phyloP scores from a whole-genome alignment of 2,888 invertebrate genomes.

The Folsomia candida region DNA sequence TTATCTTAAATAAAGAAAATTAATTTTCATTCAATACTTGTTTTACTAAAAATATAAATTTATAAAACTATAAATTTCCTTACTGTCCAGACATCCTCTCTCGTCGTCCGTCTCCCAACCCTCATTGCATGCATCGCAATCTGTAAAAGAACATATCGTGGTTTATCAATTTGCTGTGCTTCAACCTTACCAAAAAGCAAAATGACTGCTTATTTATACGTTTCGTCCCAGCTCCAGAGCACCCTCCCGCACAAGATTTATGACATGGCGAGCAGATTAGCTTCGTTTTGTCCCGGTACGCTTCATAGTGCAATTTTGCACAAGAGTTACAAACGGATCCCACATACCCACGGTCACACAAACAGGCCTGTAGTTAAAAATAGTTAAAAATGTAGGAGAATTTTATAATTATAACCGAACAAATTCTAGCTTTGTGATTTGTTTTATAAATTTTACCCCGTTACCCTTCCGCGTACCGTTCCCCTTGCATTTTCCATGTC shows the following conservation, averaged over 20 bases:
- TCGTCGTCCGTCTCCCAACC: constrained; percentile 74
- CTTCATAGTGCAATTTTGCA: constrained; percentile 67
- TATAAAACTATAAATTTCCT: not conserved
- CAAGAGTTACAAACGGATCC: constrained; percentile 80
- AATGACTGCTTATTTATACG: constrained; percentile 54
- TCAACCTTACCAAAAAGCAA: not conserved
- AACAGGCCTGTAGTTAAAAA: too few relatives aligned
- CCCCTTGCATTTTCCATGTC: constrained; percentile 80
- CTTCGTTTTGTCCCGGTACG: constrained; percentile 71
- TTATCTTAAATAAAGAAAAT: too few relatives aligned
- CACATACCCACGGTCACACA: constrained; percentile 77
- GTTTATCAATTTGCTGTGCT: not conserved
- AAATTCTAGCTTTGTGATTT: too few relatives aligned
- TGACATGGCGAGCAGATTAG: constrained; percentile 77
- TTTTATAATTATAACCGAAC: too few relatives aligned
- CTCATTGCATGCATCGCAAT: constrained; percentile 64
- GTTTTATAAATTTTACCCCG: too few relatives aligned
- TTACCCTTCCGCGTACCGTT: constrained; percentile 89
- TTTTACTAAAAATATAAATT: not conserved
- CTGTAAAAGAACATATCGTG: constrained; percentile 52
- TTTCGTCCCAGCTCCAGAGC: constrained; percentile 70
- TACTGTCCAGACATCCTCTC: constrained; percentile 66
- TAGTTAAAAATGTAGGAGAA: too few relatives aligned
- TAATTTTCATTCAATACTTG: not conserved
- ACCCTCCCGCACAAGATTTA: constrained; percentile 71